These are phyloP conservation scores for Trachurus trachurus DNA, from an alignment of 2,797 vertebrate genomes.

Conservation along the genomic window DNA sequence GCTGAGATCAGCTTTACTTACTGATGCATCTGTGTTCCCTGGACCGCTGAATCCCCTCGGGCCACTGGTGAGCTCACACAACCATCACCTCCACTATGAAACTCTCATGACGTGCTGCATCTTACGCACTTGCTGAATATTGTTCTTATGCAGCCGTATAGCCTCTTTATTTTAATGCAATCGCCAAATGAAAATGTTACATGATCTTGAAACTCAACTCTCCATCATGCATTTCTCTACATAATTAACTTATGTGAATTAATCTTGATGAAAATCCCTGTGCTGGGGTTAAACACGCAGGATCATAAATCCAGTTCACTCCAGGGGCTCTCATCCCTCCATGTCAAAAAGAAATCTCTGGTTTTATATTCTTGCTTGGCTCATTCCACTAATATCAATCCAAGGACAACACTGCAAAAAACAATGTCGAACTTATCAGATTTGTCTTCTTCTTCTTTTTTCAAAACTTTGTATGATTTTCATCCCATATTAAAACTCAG, in stretches of 20 bases:
- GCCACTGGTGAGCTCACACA: not conserved
- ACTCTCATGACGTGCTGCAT: slow-evolving; percentile 4
- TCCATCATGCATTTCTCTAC: slow-evolving; percentile 10
- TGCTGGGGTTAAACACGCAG: slow-evolving; percentile 25
- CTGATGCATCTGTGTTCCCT: not conserved
- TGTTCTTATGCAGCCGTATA: not conserved
- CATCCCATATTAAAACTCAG: slow-evolving; percentile 38
- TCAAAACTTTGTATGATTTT: slow-evolving; percentile 37
- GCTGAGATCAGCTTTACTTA: slow-evolving; percentile 10
- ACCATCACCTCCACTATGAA: slow-evolving; percentile 7
- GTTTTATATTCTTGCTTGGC: slow-evolving; percentile 44
- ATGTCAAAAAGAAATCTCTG: slow-evolving; percentile 30
- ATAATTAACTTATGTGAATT: slow-evolving; percentile 43
- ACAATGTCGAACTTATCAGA: slow-evolving; percentile 18
- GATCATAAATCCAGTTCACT: slow-evolving; percentile 49
- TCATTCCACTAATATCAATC: slow-evolving; percentile 17
- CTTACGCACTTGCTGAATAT: not conserved
- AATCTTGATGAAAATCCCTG: slow-evolving; percentile 43
- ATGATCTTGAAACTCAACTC: not conserved
- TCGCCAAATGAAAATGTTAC: slow-evolving; percentile 14
- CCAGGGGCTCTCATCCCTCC: slow-evolving; percentile 48
- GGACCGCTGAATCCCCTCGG: not conserved
- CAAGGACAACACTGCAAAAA: slow-evolving; percentile 54
- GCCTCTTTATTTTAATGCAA: not conserved
- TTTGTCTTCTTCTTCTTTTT: slow-evolving; percentile 47